phyloP scores from a whole-genome alignment of 2,113 vertebrate species.

The Macroglossus sobrinus region DNA sequence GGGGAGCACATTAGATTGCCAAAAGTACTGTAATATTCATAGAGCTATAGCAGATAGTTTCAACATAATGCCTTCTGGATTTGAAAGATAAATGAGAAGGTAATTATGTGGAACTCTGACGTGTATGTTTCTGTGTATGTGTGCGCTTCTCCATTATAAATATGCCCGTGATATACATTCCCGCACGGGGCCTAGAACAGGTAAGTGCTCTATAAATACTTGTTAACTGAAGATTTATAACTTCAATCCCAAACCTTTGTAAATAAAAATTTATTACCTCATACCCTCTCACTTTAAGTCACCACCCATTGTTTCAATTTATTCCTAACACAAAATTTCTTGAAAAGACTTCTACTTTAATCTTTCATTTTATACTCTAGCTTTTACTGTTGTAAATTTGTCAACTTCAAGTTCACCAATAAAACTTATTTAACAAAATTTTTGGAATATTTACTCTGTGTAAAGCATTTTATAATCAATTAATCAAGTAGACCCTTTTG shows the following conservation, averaged over 20 bases:
- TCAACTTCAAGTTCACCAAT: neutral
- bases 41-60: neutral
- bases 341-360: neutral
- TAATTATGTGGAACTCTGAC: neutral
- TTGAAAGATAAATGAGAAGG: slow-evolving; percentile 12
- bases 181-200: neutral
- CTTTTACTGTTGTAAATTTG: neutral
- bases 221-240: neutral
- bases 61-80: neutral
- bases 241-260: neutral
- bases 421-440: neutral
- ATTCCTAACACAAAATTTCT: neutral
- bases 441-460: neutral
- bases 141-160: neutral
- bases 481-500: neutral
- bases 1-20: neutral
- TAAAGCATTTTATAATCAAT: neutral
- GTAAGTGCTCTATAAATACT: neutral
- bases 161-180: neutral
- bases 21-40: neutral
- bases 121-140: neutral
- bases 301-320: neutral
- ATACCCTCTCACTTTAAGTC: neutral
- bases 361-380: neutral
- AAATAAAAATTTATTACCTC: neutral